These are phyloP conservation scores for Alsophila aescularia DNA, from an alignment of 2,888 invertebrate species.

Conservation along the genomic window DNA sequence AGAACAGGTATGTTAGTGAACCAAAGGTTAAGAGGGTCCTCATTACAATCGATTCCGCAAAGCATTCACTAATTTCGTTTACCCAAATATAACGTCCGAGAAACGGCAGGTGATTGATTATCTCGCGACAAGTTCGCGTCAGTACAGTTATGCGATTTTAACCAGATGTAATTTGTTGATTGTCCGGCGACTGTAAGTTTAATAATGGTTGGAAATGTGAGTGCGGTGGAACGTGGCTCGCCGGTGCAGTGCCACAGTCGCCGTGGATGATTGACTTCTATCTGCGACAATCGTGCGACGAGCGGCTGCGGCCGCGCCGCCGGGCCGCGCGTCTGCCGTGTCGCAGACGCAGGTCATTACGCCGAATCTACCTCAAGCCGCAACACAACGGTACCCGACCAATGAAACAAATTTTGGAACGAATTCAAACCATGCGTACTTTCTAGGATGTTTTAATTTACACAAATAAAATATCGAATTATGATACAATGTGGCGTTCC, in stretches of 20 bases:
- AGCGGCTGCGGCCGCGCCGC: conserved; percentile 48
- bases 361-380: conserved; percentile 40
- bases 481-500: conserved; percentile 32
- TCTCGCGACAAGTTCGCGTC: conserved; percentile 38
- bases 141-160: conserved; percentile 47
- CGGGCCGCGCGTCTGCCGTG: conserved; percentile 43
- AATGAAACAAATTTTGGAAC: conserved; percentile 51
- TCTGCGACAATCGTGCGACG: conserved; percentile 56
- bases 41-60: conserved; percentile 14
- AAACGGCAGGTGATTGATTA: conserved; percentile 35
- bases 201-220: conserved; percentile 24
- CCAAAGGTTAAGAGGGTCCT: conserved; percentile 20
- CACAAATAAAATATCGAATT: conserved; percentile 26
- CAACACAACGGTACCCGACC: conserved; percentile 60
- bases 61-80: conserved; percentile 14
- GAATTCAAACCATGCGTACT: conserved; percentile 49
- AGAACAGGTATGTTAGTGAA: conserved; percentile 10
- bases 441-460: conserved; percentile 37
- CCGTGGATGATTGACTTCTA: conserved; percentile 57
- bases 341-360: conserved; percentile 37
- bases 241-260: conserved; percentile 36
- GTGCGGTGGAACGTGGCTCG: conserved; percentile 21
- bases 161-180: conserved; percentile 50
- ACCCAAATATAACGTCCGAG: conserved; percentile 14
- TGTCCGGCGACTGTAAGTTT: conserved; percentile 25